Percentiles rank a stretch among this genome's conserved stretches.
Conservation (phyloP, 2,113 vertebrate species). For the Chascanopsetta lugubris region DNA sequence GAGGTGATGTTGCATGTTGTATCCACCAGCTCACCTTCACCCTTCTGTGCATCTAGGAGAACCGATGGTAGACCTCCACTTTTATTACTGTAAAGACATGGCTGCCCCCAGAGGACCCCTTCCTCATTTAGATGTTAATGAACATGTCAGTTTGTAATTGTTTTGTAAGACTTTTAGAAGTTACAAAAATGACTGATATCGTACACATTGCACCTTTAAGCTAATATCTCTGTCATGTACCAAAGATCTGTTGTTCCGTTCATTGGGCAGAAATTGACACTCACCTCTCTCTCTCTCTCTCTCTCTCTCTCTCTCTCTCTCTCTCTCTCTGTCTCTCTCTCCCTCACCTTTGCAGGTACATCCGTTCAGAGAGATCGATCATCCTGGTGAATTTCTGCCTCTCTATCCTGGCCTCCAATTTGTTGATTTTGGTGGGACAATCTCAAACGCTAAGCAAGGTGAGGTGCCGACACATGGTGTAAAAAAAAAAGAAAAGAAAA, state of each 20-base stretch:
- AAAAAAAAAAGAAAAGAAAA: no score
- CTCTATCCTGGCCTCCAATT: slow-evolving; percentile 97
- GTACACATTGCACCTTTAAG: slow-evolving; percentile 66
- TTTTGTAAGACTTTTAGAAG: no score
- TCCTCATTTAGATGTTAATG: no score
- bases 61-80: no score
- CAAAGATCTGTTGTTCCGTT: slow-evolving; percentile 31
- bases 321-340: not conserved
- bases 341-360: slow-evolving; percentile 84
- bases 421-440: slow-evolving; percentile 97
- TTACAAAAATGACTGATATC: no score
- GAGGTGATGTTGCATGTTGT: no score
- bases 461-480: no score
- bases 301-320: slow-evolving; percentile 14
- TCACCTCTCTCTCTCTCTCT: slow-evolving; percentile 18
- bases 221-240: slow-evolving; percentile 46
- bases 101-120: no score
- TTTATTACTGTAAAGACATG: no score
- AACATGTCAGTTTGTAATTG: no score
- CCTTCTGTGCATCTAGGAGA: no score
- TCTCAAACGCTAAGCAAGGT: slow-evolving; percentile 98
- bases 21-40: no score
- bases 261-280: slow-evolving; percentile 36
- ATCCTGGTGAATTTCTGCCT: slow-evolving; percentile 97
- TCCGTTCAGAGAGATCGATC: slow-evolving; percentile 96